Percentiles rank a stretch among this genome's conserved stretches.
These are phyloP conservation scores for Latrodectus elegans DNA, from an alignment of 2,888 invertebrate genomes.

Conservation along the genomic window DNA sequence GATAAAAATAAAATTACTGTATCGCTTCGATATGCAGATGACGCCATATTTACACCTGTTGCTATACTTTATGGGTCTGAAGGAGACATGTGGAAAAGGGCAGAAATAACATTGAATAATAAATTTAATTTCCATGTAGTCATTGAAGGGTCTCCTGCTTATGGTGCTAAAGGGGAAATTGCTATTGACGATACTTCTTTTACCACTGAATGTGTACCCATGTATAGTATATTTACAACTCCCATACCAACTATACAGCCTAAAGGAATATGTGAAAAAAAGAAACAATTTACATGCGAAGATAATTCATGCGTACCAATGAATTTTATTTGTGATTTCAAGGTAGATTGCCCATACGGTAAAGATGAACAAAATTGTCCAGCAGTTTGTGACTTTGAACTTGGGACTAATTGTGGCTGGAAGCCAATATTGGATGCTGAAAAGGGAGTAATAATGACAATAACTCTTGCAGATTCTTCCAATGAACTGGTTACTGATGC, in stretches of 20 bases:
- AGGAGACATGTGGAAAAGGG: slow-evolving; percentile 63
- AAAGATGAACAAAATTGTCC: slow-evolving; percentile 69
- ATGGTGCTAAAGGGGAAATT: slow-evolving; percentile 49
- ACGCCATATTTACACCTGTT: background rate
- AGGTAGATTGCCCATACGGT: slow-evolving; percentile 62
- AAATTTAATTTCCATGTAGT: slow-evolving; percentile 58
- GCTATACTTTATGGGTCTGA: slow-evolving; percentile 5
- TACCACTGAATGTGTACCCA: slow-evolving; percentile 53
- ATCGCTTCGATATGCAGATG: slow-evolving; percentile 59
- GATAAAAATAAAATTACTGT: slow-evolving; percentile 72
- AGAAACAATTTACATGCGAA: slow-evolving; percentile 55
- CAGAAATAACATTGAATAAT: slow-evolving; percentile 32
- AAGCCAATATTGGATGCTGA: slow-evolving; percentile 1
- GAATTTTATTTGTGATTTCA: slow-evolving; percentile 68
- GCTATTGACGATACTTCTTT: slow-evolving; percentile 70
- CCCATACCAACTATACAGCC: slow-evolving; percentile 62
- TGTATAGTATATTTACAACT: slow-evolving; percentile 63
- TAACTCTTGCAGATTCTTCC: slow-evolving; percentile 35
- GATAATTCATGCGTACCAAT: slow-evolving; percentile 64
- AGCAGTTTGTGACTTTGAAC: slow-evolving; percentile 63
- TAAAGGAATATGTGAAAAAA: slow-evolving; percentile 45
- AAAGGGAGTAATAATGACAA: slow-evolving; percentile 49
- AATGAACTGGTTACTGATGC: slow-evolving; percentile 9
- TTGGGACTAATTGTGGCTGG: slow-evolving; percentile 61
- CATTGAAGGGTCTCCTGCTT: slow-evolving; percentile 49